A percentile compares a stretch with the other conserved stretches of the same genome.
Evolutionary conservation across 2,113 vertebrate genomes (phyloP).

Genomic region (Hypanus sabinus): DNA sequence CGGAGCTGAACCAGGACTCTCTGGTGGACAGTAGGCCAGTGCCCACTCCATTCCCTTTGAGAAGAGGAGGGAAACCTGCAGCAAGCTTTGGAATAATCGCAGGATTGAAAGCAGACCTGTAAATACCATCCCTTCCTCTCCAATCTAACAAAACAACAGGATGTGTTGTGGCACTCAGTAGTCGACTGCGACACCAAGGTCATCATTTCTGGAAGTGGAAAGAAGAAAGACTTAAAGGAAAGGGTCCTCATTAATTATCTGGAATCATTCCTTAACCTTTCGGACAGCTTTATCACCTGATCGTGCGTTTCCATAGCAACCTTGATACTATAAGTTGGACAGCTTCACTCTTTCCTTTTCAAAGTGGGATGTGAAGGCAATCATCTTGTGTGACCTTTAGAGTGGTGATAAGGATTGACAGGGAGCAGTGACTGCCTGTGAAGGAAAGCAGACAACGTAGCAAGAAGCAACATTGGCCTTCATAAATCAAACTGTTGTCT

Average conservation of each 20-base stretch:
- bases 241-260: conserved; percentile 53
- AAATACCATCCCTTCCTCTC: neutral
- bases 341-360: conserved; percentile 46
- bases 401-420: conserved; percentile 43
- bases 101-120: neutral
- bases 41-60: too few relatives aligned
- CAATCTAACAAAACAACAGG: conserved; percentile 57
- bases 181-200: conserved; percentile 56
- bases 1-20: too few relatives aligned
- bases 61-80: neutral
- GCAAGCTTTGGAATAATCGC: neutral
- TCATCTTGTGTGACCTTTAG: conserved; percentile 48
- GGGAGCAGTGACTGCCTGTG: conserved; percentile 46
- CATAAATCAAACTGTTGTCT: too few relatives aligned
- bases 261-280: conserved; percentile 50
- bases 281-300: conserved; percentile 53
- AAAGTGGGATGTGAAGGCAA: conserved; percentile 47
- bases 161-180: conserved; percentile 64
- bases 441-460: conserved; percentile 48
- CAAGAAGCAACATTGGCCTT: conserved; percentile 16
- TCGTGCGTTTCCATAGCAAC: conserved; percentile 53
- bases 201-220: conserved; percentile 45
- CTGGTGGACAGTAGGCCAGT: too few relatives aligned
- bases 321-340: conserved; percentile 42
- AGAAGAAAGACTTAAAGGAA: conserved; percentile 9